Evolutionary conservation across 2,888 invertebrate genomes (phyloP).

Genomic region (Pharmacophagus antenor): DNA sequence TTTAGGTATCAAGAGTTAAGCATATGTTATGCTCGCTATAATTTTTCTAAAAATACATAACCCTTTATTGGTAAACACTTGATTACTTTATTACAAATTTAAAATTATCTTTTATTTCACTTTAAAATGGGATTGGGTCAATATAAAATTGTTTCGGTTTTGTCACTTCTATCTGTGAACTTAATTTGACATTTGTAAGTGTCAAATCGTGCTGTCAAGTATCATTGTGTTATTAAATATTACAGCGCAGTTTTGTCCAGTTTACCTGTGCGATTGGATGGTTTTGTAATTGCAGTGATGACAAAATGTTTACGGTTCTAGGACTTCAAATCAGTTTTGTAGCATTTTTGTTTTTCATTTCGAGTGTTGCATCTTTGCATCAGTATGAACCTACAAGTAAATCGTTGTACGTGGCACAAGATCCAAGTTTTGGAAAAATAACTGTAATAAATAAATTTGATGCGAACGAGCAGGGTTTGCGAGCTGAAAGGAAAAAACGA

Average conservation of each 20-base stretch:
- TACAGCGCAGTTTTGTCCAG: slow-evolving; percentile 48
- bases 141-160: background rate
- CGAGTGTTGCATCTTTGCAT: slow-evolving; percentile 49
- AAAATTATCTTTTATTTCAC: too few relatives aligned
- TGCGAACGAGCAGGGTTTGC: slow-evolving; percentile 37
- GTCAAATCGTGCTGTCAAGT: slow-evolving; percentile 14
- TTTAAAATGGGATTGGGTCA: too few relatives aligned
- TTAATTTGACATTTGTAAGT: slow-evolving; percentile 8
- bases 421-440: slow-evolving; percentile 47
- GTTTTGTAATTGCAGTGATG: slow-evolving; percentile 59
- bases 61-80: too few relatives aligned
- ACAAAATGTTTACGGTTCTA: slow-evolving; percentile 71
- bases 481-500: slow-evolving; percentile 62
- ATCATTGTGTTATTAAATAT: slow-evolving; percentile 30
- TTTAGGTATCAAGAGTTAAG: too few relatives aligned
- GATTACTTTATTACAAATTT: too few relatives aligned
- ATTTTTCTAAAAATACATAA: too few relatives aligned
- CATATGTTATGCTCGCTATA: too few relatives aligned
- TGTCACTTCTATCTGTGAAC: background rate
- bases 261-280: slow-evolving; percentile 50
- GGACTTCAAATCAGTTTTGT: slow-evolving; percentile 57
- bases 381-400: slow-evolving; percentile 54
- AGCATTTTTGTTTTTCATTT: slow-evolving; percentile 53
- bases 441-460: slow-evolving; percentile 58
- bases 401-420: slow-evolving; percentile 64